Conservation (phyloP, 2,888 invertebrate species). For the Meandrusa payeni region DNA sequence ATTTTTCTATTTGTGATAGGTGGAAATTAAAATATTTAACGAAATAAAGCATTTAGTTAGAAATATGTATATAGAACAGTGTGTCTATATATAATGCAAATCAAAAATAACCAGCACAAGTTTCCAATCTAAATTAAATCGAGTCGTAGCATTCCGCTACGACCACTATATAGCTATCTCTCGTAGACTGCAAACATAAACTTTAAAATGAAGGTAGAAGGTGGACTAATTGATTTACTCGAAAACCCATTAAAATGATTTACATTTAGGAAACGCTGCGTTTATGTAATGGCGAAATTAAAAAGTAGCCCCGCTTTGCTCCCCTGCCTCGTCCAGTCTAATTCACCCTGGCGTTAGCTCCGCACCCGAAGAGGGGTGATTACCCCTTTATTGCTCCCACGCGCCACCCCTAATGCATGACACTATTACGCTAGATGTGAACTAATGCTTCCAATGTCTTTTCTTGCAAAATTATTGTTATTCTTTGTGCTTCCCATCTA, state of each 20-base stretch:
- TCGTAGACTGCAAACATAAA: too few species aligned
- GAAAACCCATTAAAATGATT: slow-evolving; percentile 22
- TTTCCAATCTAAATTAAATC: too few species aligned
- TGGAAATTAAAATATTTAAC: too few species aligned
- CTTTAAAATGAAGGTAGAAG: too few species aligned
- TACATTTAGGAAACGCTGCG: slow-evolving; percentile 12
- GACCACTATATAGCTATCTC: too few species aligned
- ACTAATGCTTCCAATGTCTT: slow-evolving; percentile 58
- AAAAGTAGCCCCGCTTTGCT: slow-evolving; percentile 32
- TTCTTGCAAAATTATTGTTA: slow-evolving; percentile 49
- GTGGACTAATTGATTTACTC: slow-evolving; percentile 17
- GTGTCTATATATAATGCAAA: too few species aligned
- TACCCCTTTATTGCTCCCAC: slow-evolving; percentile 73
- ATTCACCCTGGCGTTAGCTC: slow-evolving; percentile 47
- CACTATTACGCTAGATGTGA: slow-evolving; percentile 66
- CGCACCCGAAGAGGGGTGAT: slow-evolving; percentile 51
- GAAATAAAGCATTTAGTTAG: too few species aligned
- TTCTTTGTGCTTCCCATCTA: slow-evolving; percentile 20
- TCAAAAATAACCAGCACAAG: too few species aligned
- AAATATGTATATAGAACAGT: too few species aligned
- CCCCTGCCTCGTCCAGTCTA: slow-evolving; percentile 36
- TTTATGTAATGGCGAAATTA: slow-evolving; percentile 18
- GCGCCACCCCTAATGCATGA: slow-evolving; percentile 66
- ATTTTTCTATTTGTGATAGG: too few species aligned
- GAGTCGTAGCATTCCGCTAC: too few species aligned